Base-by-base conservation (phyloP, 2,888 invertebrate genomes). In the Tiliacea citrago region DNA sequence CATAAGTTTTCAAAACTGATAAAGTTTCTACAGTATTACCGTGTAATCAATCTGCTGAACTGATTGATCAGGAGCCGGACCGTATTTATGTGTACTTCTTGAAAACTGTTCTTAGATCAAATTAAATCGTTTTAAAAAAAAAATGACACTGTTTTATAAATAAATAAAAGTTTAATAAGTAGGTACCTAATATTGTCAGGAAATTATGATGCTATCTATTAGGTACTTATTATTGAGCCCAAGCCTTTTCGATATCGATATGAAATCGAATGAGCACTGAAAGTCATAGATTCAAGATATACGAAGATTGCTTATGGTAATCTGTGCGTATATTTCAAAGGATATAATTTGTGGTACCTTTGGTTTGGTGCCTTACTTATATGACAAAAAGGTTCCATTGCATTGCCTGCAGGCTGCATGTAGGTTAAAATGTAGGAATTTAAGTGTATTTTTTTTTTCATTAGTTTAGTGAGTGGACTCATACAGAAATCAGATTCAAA, bases 201-300 rank as follows among this genome's bases (percentile, higher is more conserved):
- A 73, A 80, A 58, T 69, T 49, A 61, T 35, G 35, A 57, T 47
- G 4, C 10, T 61, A n/a, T n/a, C n/a, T n/a, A n/a, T n/a, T n/a
- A n/a, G n/a, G n/a, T n/a, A 53, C 39, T 70, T 62, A 53, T 66
- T 66, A 71, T 63, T 63, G 21, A 60, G 16, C 8, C 29, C 24
- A 60, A 53, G 42, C 49, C 18, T 77, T n/a, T n/a, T 69, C 24
- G 42, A 7, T 62, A 42, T n/a, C 69, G 42, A 84, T 82, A 65
- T 61, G 70, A 71, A 81, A 71, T 76, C 73, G 71, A 82, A 82
- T 84, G 77, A 84, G 49, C 57, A 12, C 49, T 55, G 45, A 35
- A 70, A 58, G 55, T 35, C 68, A 73, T 81, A 81, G 68, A 84
- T 82, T 73, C 49, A 21, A 71, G 66, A 73, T 77, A 70, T 47